These are phyloP conservation scores for Nyctereutes procyonoides DNA, from an alignment of 2,113 vertebrate genomes.

Conservation along the genomic window DNA sequence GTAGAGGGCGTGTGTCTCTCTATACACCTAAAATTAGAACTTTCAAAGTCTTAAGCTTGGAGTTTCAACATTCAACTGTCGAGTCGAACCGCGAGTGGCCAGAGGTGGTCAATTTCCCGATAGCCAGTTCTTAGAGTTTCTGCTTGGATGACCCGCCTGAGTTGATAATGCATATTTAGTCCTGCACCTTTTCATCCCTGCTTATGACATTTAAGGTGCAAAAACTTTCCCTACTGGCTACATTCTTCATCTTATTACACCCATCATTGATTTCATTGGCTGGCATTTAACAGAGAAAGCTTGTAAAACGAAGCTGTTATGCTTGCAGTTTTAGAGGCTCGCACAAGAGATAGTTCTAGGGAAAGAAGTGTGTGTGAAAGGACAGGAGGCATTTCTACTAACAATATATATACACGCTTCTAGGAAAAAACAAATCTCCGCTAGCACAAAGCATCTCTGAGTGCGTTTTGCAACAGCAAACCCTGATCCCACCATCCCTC, in stretches of 20 bases:
- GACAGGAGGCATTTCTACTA: constrained; percentile 27
- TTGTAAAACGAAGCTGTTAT: constrained; percentile 63
- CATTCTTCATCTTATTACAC: constrained; percentile 60
- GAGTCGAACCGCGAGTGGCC: background rate
- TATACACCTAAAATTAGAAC: background rate
- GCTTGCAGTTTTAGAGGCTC: constrained; percentile 67
- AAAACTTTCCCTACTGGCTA: constrained; percentile 36
- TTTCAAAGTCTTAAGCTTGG: background rate
- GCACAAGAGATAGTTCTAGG: background rate
- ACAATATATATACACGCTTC: background rate
- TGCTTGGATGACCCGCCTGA: background rate
- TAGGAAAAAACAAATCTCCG: background rate
- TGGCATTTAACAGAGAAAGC: constrained; percentile 71
- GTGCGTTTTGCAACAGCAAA: background rate
- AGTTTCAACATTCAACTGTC: background rate
- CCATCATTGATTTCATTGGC: constrained; percentile 65
- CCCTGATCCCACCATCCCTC: background rate
- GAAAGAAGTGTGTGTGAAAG: background rate
- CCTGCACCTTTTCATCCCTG: background rate
- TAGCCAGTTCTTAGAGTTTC: background rate
- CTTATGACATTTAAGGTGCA: constrained; percentile 33
- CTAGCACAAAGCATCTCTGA: background rate
- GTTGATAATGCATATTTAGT: background rate
- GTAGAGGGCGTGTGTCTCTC: background rate
- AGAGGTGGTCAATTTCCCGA: background rate